phyloP scores from a whole-genome alignment of 2,888 invertebrate species.

The Lycaena phlaeas region DNA sequence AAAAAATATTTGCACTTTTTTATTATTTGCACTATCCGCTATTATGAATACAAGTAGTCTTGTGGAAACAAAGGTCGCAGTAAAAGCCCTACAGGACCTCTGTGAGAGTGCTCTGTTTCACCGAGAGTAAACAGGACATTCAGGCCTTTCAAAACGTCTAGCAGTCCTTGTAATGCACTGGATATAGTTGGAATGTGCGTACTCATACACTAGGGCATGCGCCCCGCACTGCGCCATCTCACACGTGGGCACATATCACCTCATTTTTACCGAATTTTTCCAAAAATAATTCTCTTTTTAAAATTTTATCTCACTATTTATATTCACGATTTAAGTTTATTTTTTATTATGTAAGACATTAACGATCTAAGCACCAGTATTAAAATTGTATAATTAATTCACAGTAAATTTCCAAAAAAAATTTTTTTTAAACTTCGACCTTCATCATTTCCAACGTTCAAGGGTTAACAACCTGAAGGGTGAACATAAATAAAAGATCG shows the following conservation, averaged over 20 bases:
- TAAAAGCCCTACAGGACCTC: neutral
- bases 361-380: too few relatives aligned
- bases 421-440: conserved; percentile 71
- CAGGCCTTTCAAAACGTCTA: neutral
- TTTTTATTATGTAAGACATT: too few relatives aligned
- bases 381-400: too few relatives aligned
- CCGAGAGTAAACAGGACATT: neutral
- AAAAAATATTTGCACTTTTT: too few relatives aligned
- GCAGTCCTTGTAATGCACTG: conserved; percentile 1
- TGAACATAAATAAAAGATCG: conserved; percentile 63
- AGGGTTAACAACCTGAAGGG: conserved; percentile 60
- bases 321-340: too few relatives aligned
- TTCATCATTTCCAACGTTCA: conserved; percentile 38
- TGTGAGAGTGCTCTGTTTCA: neutral
- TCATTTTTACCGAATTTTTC: too few relatives aligned
- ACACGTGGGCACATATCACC: too few relatives aligned
- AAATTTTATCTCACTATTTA: too few relatives aligned
- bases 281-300: too few relatives aligned
- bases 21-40: too few relatives aligned
- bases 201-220: conserved; percentile 29
- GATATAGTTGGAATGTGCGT: conserved; percentile 6
- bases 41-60: too few relatives aligned
- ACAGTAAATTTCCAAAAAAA: too few relatives aligned
- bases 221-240: conserved; percentile 54
- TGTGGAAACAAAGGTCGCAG: neutral